Conservation (phyloP, 1,140 invertebrate species). For the Tetramorium simillimum region DNA sequence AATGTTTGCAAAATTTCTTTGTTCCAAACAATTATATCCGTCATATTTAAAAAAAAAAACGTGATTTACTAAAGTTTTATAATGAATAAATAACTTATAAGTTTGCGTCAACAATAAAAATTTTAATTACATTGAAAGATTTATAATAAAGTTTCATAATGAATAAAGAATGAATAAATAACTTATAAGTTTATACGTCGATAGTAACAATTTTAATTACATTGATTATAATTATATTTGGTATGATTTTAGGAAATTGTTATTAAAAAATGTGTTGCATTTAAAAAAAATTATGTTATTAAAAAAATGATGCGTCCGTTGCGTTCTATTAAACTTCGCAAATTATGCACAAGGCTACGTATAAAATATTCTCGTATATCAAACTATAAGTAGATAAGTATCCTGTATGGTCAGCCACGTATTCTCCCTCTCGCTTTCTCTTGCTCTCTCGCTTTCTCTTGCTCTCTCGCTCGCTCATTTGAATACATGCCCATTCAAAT, state of each 20-base stretch:
- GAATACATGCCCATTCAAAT: not conserved
- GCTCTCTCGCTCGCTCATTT: not conserved
- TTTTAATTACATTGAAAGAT: not conserved
- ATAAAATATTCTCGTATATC: not conserved
- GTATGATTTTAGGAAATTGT: not conserved
- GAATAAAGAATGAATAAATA: not conserved
- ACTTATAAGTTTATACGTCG: not conserved
- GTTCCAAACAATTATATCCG: not conserved
- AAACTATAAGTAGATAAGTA: constrained; percentile 28
- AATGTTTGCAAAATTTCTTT: not conserved
- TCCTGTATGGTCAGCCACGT: constrained; percentile 6
- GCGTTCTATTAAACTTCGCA: not conserved
- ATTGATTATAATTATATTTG: not conserved
- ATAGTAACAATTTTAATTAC: not conserved
- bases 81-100: not conserved
- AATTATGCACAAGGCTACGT: not conserved
- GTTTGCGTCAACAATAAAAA: not conserved
- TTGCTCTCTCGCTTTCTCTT: too few relatives aligned
- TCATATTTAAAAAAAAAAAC: not conserved
- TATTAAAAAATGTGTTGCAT: not conserved
- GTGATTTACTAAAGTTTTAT: not conserved
- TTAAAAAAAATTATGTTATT: not conserved
- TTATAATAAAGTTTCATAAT: not conserved
- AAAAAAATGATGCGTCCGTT: not conserved
- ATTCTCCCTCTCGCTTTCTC: not conserved